These are phyloP conservation scores for Tryphoninae sp. DNA, from an alignment of 2,888 invertebrate genomes.

Conservation along the genomic window DNA sequence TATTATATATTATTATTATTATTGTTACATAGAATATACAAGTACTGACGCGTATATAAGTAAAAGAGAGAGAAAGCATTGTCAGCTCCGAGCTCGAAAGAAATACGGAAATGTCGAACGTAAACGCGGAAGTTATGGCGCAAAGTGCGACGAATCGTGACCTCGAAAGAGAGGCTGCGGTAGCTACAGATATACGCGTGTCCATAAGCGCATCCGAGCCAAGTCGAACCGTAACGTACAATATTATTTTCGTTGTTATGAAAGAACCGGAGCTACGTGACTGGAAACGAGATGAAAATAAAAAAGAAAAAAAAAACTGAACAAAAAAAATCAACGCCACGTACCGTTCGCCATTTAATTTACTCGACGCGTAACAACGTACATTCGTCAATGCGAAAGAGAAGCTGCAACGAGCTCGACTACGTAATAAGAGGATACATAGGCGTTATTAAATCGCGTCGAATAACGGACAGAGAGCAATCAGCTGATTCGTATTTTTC, in stretches of 20 bases:
- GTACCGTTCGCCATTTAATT: not conserved
- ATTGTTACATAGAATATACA: no score
- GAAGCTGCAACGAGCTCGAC: not conserved
- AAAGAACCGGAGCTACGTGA: not conserved
- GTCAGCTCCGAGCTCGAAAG: not conserved
- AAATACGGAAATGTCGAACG: slow-evolving; percentile 68
- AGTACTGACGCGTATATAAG: no score
- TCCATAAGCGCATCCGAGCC: not conserved
- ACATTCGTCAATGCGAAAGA: no score
- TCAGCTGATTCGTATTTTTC: slow-evolving; percentile 8
- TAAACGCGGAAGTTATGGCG: slow-evolving; percentile 72
- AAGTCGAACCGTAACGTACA: not conserved
- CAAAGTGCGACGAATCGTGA: slow-evolving; percentile 58
- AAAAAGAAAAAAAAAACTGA: not conserved
- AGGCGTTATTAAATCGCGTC: slow-evolving; percentile 46
- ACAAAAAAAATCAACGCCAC: no score
- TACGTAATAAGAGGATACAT: not conserved
- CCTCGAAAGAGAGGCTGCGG: slow-evolving; percentile 47
- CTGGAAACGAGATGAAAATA: not conserved
- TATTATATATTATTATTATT: no score
- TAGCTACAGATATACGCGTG: not conserved
- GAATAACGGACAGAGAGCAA: slow-evolving; percentile 48
- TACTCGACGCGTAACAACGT: no score
- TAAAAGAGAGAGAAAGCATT: not conserved
- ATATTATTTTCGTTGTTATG: slow-evolving; percentile 2